These are phyloP conservation scores for Triplophysa rosa DNA, from an alignment of 2,113 vertebrate species.

Conservation along the genomic window DNA sequence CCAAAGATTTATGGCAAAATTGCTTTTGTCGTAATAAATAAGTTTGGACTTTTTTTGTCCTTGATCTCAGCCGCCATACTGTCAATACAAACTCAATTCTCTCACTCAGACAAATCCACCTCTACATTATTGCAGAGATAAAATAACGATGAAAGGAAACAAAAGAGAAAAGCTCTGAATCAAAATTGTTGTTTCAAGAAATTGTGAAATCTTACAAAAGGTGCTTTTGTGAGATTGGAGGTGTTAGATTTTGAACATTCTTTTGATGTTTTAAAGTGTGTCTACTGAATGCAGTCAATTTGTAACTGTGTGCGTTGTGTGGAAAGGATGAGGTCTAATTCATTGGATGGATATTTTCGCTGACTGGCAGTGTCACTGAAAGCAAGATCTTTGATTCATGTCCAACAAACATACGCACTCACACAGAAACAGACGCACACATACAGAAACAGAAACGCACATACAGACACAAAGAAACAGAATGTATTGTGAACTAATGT, in stretches of 20 bases:
- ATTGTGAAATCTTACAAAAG: constrained; percentile 8
- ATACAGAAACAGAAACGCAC: not conserved
- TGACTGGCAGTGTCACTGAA: not conserved
- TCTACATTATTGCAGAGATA: constrained; percentile 37
- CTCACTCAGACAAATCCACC: constrained; percentile 22
- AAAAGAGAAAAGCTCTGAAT: not conserved
- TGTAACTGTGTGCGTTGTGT: not conserved
- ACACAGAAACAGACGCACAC: not conserved
- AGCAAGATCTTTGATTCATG: no score
- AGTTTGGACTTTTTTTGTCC: constrained; percentile 48
- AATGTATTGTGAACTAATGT: not conserved
- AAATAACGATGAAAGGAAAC: constrained; percentile 12
- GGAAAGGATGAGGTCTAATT: not conserved
- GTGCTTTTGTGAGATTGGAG: constrained; percentile 3
- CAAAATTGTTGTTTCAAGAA: not conserved
- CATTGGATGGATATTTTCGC: not conserved
- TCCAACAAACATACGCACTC: not conserved
- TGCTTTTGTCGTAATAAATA: constrained; percentile 52
- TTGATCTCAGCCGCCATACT: constrained; percentile 35
- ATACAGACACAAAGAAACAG: constrained; percentile 27
- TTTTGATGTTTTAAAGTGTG: not conserved
- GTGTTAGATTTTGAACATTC: not conserved
- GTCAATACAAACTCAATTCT: constrained; percentile 46
- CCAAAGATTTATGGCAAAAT: constrained; percentile 46
- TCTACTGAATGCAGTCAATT: not conserved